A percentile compares a stretch with the other conserved stretches of the same genome.
Evolutionary conservation across 2,797 vertebrate species (phyloP).

Genomic region (Euthynnus affinis): DNA sequence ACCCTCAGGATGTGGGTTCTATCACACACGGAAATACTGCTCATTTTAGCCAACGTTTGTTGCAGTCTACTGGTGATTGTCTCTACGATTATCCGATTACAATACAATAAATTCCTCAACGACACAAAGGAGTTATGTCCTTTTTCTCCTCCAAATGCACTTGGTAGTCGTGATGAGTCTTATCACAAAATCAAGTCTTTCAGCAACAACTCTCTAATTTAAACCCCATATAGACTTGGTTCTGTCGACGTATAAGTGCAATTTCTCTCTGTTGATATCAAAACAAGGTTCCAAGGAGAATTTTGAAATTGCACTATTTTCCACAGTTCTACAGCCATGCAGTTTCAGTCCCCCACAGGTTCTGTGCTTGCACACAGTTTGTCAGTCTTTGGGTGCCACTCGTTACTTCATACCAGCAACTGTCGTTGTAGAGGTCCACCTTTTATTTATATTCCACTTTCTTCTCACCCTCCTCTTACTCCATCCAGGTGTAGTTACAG

Average conservation of each 20-base stretch:
- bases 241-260: slow-evolving; percentile 53
- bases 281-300: slow-evolving; percentile 51
- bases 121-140: slow-evolving; percentile 23
- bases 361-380: slow-evolving; percentile 11
- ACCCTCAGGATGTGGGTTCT: slow-evolving; percentile 9
- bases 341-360: slow-evolving; percentile 39
- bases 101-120: slow-evolving; percentile 33
- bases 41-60: slow-evolving; percentile 32
- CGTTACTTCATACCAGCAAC: slow-evolving; percentile 32
- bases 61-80: slow-evolving; percentile 44
- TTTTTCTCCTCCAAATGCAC: slow-evolving; percentile 36
- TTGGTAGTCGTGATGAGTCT: slow-evolving; percentile 40
- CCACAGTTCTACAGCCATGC: slow-evolving; percentile 60
- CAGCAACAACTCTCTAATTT: slow-evolving; percentile 30
- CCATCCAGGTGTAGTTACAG: slow-evolving; percentile 61
- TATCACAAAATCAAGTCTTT: slow-evolving; percentile 42
- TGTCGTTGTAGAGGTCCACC: slow-evolving; percentile 48
- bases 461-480: slow-evolving; percentile 33
- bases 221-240: slow-evolving; percentile 17
- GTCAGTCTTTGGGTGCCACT: slow-evolving; percentile 33
- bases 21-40: slow-evolving; percentile 45
- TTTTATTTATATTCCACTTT: slow-evolving; percentile 37
- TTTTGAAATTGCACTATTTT: slow-evolving; percentile 67
- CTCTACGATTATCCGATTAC: slow-evolving; percentile 52
- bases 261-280: slow-evolving; percentile 69